These are phyloP conservation scores for Falco berigora DNA, from an alignment of 2,797 vertebrate species.

Conservation along the genomic window DNA sequence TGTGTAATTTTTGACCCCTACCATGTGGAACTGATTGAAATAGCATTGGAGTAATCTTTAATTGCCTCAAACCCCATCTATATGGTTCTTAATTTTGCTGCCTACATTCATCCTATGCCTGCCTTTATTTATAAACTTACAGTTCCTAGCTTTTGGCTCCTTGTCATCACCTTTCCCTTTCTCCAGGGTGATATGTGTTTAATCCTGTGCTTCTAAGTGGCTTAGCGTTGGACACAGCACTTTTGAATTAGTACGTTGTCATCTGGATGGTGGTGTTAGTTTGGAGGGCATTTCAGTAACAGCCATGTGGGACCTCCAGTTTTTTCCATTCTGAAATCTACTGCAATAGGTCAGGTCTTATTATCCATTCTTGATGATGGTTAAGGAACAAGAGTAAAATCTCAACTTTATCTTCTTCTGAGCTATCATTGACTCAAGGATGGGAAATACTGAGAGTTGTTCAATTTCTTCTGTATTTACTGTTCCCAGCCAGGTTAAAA, in stretches of 20 bases:
- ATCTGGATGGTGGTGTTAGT: neutral
- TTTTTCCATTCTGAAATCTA: neutral
- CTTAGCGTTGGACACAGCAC: neutral
- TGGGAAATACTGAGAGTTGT: neutral
- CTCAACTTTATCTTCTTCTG: neutral
- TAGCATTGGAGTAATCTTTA: neutral
- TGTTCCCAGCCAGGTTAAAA: neutral
- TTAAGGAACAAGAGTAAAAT: neutral
- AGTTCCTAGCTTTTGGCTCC: neutral
- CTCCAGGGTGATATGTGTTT: neutral
- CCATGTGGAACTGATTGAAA: neutral
- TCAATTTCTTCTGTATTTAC: neutral
- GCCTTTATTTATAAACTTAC: neutral
- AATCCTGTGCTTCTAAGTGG: neutral
- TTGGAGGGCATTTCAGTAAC: neutral
- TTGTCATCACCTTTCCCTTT: constrained; percentile 17
- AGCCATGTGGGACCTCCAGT: neutral
- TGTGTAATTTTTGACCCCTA: neutral
- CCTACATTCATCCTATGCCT: neutral
- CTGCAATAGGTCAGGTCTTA: neutral
- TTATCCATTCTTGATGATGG: neutral
- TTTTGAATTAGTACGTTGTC: neutral
- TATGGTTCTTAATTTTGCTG: neutral
- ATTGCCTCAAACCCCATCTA: neutral
- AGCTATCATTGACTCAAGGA: neutral